These are phyloP conservation scores for Papilio demoleus DNA, from an alignment of 2,888 invertebrate species.

Conservation along the genomic window DNA sequence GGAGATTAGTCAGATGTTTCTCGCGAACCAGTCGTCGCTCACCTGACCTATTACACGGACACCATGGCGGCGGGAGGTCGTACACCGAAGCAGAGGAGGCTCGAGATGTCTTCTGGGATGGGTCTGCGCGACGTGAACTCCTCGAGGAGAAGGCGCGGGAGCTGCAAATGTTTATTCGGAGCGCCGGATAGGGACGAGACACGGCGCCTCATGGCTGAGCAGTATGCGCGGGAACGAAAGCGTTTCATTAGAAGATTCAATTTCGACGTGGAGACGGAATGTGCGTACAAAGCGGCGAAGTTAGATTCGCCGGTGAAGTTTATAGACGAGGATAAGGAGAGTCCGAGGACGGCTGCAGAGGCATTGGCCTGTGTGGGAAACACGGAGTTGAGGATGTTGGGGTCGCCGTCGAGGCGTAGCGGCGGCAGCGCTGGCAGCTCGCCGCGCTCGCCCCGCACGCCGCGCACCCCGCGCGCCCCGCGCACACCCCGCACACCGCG, in stretches of 20 bases:
- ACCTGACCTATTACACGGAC: slow-evolving; percentile 69
- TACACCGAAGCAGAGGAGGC: slow-evolving; percentile 76
- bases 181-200: slow-evolving; percentile 84
- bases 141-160: slow-evolving; percentile 72
- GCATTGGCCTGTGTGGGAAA: slow-evolving; percentile 73
- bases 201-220: slow-evolving; percentile 82
- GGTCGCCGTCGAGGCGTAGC: slow-evolving; percentile 72
- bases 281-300: slow-evolving; percentile 62
- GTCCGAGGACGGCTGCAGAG: slow-evolving; percentile 68
- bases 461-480: slow-evolving; percentile 59
- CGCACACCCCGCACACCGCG: slow-evolving; percentile 67
- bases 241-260: slow-evolving; percentile 85
- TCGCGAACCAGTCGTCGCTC: slow-evolving; percentile 76
- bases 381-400: slow-evolving; percentile 70
- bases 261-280: slow-evolving; percentile 81
- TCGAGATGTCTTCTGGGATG: slow-evolving; percentile 70
- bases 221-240: slow-evolving; percentile 82
- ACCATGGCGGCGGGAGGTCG: slow-evolving; percentile 77
- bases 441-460: slow-evolving; percentile 64
- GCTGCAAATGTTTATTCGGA: slow-evolving; percentile 85
- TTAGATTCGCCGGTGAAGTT: slow-evolving; percentile 67
- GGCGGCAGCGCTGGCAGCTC: slow-evolving; percentile 60
- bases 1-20: slow-evolving; percentile 83
- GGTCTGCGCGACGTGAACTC: slow-evolving; percentile 69
- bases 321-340: slow-evolving; percentile 35